Evolutionary conservation across 2,797 vertebrate species (phyloP).

Genomic region (Channa striata): DNA sequence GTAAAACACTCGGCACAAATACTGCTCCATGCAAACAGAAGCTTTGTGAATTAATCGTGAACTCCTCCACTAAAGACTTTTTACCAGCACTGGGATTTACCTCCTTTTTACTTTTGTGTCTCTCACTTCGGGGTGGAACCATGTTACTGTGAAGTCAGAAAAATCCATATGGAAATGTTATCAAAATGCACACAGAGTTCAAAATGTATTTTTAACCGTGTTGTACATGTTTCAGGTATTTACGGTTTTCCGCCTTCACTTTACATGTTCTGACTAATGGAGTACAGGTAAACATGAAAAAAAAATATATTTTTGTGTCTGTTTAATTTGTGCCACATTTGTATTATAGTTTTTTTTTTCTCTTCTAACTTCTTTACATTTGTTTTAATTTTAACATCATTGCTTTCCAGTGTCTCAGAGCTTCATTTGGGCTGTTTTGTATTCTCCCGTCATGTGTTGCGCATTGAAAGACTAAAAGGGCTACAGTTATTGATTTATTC

Average conservation of each 20-base stretch:
- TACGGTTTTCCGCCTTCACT: neutral
- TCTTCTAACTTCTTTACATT: slow-evolving; percentile 1
- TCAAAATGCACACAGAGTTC: neutral
- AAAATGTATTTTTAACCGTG: slow-evolving; percentile 14
- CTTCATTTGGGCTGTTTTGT: slow-evolving; percentile 18
- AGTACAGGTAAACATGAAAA: neutral
- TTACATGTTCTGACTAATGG: neutral
- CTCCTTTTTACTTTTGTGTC: neutral
- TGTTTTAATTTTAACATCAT: slow-evolving; percentile 6
- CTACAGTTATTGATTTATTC: slow-evolving; percentile 41
- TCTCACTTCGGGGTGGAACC: neutral
- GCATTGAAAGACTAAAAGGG: slow-evolving; percentile 23
- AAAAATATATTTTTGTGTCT: neutral
- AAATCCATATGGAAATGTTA: neutral
- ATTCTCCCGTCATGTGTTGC: slow-evolving; percentile 5
- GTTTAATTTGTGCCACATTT: neutral
- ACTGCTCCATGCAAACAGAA: neutral
- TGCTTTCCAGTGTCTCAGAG: neutral
- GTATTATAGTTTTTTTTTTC: neutral
- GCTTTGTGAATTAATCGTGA: neutral
- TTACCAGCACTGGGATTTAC: neutral
- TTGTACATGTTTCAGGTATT: neutral
- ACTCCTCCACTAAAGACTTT: neutral
- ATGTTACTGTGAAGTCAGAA: slow-evolving; percentile 5
- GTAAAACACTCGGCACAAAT: neutral